These are phyloP conservation scores for Biston betularia DNA, from an alignment of 2,888 invertebrate species.

Conservation along the genomic window DNA sequence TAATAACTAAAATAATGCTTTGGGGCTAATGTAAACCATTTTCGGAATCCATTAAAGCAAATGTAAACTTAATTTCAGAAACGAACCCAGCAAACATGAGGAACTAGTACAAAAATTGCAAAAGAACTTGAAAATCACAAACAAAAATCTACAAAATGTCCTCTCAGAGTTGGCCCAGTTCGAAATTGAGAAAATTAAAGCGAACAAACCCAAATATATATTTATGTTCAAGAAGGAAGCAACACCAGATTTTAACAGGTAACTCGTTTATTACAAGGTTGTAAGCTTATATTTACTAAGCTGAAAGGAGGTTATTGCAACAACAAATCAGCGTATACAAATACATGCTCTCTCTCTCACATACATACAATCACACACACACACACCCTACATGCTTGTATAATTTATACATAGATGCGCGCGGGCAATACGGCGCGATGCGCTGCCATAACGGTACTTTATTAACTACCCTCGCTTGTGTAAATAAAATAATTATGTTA, in stretches of 20 bases:
- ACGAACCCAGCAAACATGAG: conserved; percentile 89
- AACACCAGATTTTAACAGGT: conserved; percentile 90
- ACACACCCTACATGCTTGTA: no score
- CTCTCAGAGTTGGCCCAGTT: conserved; percentile 89
- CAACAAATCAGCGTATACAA: no score
- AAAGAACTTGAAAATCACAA: conserved; percentile 87
- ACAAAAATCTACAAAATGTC: conserved; percentile 88
- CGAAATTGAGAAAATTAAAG: conserved; percentile 87
- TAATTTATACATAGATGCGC: no score
- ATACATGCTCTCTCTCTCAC: no score
- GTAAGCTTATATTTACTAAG: neutral
- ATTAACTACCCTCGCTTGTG: no score
- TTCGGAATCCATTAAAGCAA: neutral
- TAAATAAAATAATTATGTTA: no score
- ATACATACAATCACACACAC: no score
- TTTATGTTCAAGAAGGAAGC: conserved; percentile 90
- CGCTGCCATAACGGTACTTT: no score
- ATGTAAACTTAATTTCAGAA: conserved; percentile 78
- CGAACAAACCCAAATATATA: conserved; percentile 84
- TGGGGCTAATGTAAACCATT: no score
- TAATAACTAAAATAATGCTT: no score
- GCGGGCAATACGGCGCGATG: no score
- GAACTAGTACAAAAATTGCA: conserved; percentile 91
- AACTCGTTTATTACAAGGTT: neutral
- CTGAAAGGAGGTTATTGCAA: no score